Evolutionary conservation across 2,888 invertebrate genomes (phyloP).

Genomic region (Drosophila kambysellisi): DNA sequence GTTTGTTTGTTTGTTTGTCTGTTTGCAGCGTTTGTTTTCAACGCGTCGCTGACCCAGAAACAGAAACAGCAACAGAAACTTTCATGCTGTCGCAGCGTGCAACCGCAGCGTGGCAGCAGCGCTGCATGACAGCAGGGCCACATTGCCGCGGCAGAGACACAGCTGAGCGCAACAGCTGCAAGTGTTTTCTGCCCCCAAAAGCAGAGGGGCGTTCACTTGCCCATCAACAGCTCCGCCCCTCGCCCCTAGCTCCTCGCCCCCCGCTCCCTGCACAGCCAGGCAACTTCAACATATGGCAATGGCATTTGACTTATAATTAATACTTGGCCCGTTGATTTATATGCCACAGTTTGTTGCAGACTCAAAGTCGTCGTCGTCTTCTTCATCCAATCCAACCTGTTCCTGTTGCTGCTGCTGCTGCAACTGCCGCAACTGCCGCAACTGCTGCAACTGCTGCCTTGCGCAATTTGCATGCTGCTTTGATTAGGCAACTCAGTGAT

Average conservation of each 20-base stretch:
- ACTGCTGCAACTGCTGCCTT: constrained; percentile 15
- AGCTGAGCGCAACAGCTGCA: constrained; percentile 65
- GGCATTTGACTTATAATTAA: constrained; percentile 74
- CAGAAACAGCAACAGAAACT: constrained; percentile 74
- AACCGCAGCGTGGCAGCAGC: constrained; percentile 46
- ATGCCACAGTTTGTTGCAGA: constrained; percentile 54
- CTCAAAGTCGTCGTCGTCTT: constrained; percentile 3
- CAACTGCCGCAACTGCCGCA: background rate
- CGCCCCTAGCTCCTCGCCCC: background rate
- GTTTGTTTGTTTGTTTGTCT: constrained; percentile 8
- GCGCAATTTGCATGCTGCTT: constrained; percentile 44
- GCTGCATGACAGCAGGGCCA: background rate
- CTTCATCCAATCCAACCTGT: constrained; percentile 35
- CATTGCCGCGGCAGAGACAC: constrained; percentile 3
- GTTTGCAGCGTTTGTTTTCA: constrained; percentile 62
- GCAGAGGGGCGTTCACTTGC: constrained; percentile 14
- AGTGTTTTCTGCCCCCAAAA: constrained; percentile 64
- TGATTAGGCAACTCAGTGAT: constrained; percentile 46
- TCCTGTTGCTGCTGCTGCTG: constrained; percentile 11
- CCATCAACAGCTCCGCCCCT: constrained; percentile 14
- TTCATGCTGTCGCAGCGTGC: constrained; percentile 64
- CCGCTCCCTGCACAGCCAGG: constrained; percentile 6
- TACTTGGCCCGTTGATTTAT: constrained; percentile 66
- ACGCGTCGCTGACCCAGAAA: constrained; percentile 77
- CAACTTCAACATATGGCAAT: constrained; percentile 60